phyloP scores from a whole-genome alignment of 2,888 invertebrate species.

The Pandemis corylana region DNA sequence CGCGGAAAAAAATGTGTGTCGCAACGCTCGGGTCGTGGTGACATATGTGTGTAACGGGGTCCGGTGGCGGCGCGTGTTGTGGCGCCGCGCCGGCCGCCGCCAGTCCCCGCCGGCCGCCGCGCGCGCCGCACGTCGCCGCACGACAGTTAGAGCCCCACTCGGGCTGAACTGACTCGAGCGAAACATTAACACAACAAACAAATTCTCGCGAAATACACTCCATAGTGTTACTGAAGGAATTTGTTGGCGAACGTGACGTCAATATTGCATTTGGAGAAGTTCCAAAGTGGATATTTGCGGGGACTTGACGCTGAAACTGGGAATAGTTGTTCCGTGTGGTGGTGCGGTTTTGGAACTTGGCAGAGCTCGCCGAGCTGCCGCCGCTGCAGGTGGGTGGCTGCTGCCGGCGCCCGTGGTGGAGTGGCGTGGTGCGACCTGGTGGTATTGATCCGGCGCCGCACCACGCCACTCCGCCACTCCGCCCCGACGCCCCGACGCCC shows the following conservation, averaged over 20 bases:
- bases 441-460: conserved; percentile 4
- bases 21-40: conserved; percentile 14
- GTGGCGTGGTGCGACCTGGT: not conserved
- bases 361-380: not conserved
- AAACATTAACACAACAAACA: conserved; percentile 30
- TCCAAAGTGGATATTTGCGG: conserved; percentile 27
- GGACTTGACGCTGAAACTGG: conserved; percentile 13
- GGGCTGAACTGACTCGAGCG: conserved; percentile 65
- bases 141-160: conserved; percentile 65
- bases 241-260: conserved; percentile 17
- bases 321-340: conserved; percentile 10
- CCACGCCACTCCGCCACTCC: too few relatives aligned
- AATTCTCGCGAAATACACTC: conserved; percentile 37
- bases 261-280: conserved; percentile 25
- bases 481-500: not conserved
- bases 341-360: not conserved
- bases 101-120: conserved; percentile 44
- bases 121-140: conserved; percentile 59
- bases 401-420: not conserved
- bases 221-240: conserved; percentile 29
- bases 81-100: conserved; percentile 28
- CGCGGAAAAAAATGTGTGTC: conserved; percentile 28
- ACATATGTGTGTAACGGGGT: conserved; percentile 8
- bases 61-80: conserved; percentile 24
- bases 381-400: conserved; percentile 1